Percentiles rank a stretch among this genome's conserved stretches.
These are phyloP conservation scores for Ramphastos sulfuratus DNA, from an alignment of 2,113 vertebrate species.

Conservation along the genomic window DNA sequence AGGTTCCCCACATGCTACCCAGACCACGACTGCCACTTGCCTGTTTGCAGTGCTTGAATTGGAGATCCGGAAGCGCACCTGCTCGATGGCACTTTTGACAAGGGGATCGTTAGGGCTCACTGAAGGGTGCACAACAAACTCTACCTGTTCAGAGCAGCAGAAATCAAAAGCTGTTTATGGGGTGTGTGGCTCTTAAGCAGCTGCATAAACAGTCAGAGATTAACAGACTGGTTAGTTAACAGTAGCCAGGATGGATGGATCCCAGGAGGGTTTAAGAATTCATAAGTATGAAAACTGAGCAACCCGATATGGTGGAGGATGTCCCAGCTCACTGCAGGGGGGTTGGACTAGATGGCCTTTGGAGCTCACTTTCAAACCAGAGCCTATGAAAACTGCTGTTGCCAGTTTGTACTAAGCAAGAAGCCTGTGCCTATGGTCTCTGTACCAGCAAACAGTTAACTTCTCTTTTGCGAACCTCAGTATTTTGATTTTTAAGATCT, in stretches of 20 bases:
- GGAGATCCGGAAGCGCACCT: constrained; percentile 93
- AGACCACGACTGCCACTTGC: constrained; percentile 68
- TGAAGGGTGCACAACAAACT: constrained; percentile 92
- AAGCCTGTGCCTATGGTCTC: neutral
- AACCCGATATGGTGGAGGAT: no score
- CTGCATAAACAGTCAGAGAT: neutral
- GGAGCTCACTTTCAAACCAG: no score
- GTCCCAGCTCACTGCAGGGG: no score
- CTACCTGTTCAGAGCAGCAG: constrained; percentile 77
- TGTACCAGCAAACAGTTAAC: neutral
- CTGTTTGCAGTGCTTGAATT: constrained; percentile 83
- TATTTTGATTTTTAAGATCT: neutral
- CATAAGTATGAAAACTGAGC: neutral
- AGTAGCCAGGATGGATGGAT: neutral
- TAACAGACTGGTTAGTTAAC: neutral
- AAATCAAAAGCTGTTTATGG: neutral
- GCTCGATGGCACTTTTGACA: constrained; percentile 88
- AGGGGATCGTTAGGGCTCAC: constrained; percentile 86
- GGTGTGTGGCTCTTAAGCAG: neutral
- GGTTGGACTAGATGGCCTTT: no score
- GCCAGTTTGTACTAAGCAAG: neutral
- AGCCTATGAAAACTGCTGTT: neutral
- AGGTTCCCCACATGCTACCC: neutral
- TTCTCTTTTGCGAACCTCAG: neutral
- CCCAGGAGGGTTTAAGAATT: neutral